Conservation (phyloP, 2,113 vertebrate species). For the Melanocharis versteri region DNA sequence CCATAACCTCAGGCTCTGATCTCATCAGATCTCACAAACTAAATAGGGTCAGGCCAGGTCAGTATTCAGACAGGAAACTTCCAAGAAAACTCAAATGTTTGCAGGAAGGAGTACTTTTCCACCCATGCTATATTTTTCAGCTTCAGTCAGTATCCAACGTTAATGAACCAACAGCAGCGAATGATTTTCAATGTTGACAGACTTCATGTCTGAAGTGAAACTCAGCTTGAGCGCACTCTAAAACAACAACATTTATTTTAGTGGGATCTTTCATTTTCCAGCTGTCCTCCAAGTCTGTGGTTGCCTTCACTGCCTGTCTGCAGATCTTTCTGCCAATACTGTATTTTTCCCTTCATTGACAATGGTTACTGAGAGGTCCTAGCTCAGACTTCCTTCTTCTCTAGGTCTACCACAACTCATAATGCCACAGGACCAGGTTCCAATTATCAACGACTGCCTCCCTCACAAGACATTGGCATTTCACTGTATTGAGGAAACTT, state of each 20-base stretch:
- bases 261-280: background rate
- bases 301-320: background rate
- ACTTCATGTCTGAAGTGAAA: background rate
- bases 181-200: background rate
- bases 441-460: rapidly evolving
- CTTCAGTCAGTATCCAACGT: background rate
- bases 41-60: conserved; percentile 41
- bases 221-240: background rate
- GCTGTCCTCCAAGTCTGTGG: background rate
- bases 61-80: conserved; percentile 9
- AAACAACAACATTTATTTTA: background rate
- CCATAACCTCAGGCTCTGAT: conserved; percentile 51
- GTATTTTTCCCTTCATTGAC: background rate
- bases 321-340: background rate
- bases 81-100: conserved; percentile 23
- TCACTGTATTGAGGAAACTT: background rate
- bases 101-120: background rate
- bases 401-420: background rate
- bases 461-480: background rate
- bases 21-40: conserved; percentile 45
- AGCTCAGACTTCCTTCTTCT: background rate
- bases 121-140: background rate
- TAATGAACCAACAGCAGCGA: background rate
- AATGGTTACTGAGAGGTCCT: background rate
- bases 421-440: background rate